Evolutionary conservation across 2,888 invertebrate species (phyloP).

Genomic region (Dione juno): DNA sequence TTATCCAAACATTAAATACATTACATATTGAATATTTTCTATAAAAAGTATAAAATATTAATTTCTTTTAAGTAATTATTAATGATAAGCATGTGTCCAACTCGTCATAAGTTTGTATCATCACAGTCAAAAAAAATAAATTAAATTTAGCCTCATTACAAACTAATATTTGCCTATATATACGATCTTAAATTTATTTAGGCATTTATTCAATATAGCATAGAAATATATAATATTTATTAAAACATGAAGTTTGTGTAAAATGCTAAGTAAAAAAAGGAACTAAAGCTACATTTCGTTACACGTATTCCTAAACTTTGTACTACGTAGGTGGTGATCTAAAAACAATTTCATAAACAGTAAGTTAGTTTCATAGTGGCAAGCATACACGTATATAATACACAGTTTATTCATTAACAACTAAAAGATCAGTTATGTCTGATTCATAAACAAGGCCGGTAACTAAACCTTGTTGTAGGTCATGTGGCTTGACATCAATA

Average conservation of each 20-base stretch:
- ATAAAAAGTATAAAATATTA: too few relatives aligned
- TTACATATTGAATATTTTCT: too few relatives aligned
- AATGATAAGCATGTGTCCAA: conserved; percentile 45
- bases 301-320: conserved; percentile 59
- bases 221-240: background rate
- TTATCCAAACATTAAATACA: too few relatives aligned
- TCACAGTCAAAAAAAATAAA: conserved; percentile 55
- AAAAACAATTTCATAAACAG: conserved; percentile 37
- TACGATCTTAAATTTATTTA: conserved; percentile 11
- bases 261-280: background rate
- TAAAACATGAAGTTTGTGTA: too few relatives aligned
- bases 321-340: conserved; percentile 62
- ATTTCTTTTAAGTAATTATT: too few relatives aligned
- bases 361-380: conserved; percentile 43
- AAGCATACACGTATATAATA: conserved; percentile 42
- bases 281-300: conserved; percentile 34
- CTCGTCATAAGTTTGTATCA: conserved; percentile 48
- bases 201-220: conserved; percentile 10
- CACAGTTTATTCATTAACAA: conserved; percentile 49
- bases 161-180: conserved; percentile 29
- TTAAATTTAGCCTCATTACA: conserved; percentile 54
- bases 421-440: conserved; percentile 55
- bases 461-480: conserved; percentile 70
- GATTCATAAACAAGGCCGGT: conserved; percentile 60
- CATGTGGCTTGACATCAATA: conserved; percentile 64